Base-by-base conservation (phyloP, 53 echinoderm and acorn worm species). In the Antedon mediterranea region DNA sequence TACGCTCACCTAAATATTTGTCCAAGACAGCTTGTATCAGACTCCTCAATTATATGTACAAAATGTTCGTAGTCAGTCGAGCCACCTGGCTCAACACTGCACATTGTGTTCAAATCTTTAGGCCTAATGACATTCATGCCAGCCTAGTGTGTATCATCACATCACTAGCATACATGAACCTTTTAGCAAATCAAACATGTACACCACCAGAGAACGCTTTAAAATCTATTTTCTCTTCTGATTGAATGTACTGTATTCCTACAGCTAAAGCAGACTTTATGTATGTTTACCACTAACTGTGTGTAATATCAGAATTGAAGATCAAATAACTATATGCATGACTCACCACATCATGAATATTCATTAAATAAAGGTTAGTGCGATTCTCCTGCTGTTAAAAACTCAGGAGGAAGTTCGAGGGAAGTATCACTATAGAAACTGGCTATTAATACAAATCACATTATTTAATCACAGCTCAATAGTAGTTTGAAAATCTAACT, bases 11-110 rank as follows among this genome's bases (percentile, higher is more conserved):
- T 91, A 87, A 94, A 94, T 43, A 91, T 94, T 76, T 91, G 94
- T 43, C 94, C 91, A 73, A 94, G 89, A 8, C 90, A 91, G 6
- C 91, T 91, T 23, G 94, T 89, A 83, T 94, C 94, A 34, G 94
- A 94, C 30, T 94, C 94, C 76, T 94, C 94, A 34, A 94, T 91
- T 71, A 91, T 78, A 28, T 87, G 87, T 41, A 94, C 87, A 30
- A 94, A 81, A 11, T 89, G 83, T n/a, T 91, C 78, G 71, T 83
- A 83, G 30, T 94, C 94, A 13, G 31, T 31, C 6, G 32, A 31
- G 32, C 74, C 72, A n/a, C n/a, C 0, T 80, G 78, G 28, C 72
- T 77, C 13, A 81, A 83, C 30, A 87, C 90, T 43, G 79, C 20
- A 43, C 20, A 57, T 57, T 3, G 57, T 18, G 23, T 26, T 13